Evolutionary conservation across 2,888 invertebrate genomes (phyloP).

Genomic region (Trissolcus brochymenae): DNA sequence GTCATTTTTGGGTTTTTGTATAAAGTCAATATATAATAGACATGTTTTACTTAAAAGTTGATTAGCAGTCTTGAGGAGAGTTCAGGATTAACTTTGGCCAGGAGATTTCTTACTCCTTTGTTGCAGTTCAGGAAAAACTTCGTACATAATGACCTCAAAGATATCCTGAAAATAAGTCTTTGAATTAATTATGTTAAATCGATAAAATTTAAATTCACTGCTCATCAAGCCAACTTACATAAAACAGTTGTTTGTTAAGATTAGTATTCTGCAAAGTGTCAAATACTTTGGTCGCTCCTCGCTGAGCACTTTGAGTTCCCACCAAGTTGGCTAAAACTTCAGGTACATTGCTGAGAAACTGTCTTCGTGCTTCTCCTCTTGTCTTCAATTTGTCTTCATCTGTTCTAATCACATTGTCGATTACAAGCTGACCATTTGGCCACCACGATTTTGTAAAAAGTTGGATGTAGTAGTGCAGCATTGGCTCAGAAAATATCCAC

Average conservation of each 20-base stretch:
- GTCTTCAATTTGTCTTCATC: slow-evolving; percentile 83
- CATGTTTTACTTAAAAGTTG: too few relatives aligned
- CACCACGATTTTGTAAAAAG: slow-evolving; percentile 91
- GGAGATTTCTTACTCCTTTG: slow-evolving; percentile 57
- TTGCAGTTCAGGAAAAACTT: slow-evolving; percentile 78
- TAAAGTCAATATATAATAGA: too few relatives aligned
- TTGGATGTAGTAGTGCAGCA: slow-evolving; percentile 92
- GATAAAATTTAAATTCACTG: neutral
- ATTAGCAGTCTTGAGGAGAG: slow-evolving; percentile 33
- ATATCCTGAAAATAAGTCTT: slow-evolving; percentile 76
- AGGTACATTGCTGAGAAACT: slow-evolving; percentile 85
- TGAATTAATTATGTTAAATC: neutral
- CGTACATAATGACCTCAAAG: slow-evolving; percentile 77
- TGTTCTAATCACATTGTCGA: slow-evolving; percentile 78
- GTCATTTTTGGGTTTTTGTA: too few relatives aligned
- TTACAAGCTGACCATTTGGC: slow-evolving; percentile 88
- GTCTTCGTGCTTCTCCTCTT: slow-evolving; percentile 82
- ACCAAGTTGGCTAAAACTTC: slow-evolving; percentile 90
- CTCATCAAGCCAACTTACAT: slow-evolving; percentile 81
- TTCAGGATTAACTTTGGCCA: slow-evolving; percentile 38
- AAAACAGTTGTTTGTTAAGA: slow-evolving; percentile 93
- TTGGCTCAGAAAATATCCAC: slow-evolving; percentile 92
- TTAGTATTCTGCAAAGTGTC: slow-evolving; percentile 89
- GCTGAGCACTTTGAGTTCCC: slow-evolving; percentile 89
- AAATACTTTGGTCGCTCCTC: slow-evolving; percentile 91